Percentiles rank a stretch among this genome's conserved stretches.
These are phyloP conservation scores for Yponomeuta evonymella DNA, from an alignment of 2,888 invertebrate genomes.

Conservation along the genomic window DNA sequence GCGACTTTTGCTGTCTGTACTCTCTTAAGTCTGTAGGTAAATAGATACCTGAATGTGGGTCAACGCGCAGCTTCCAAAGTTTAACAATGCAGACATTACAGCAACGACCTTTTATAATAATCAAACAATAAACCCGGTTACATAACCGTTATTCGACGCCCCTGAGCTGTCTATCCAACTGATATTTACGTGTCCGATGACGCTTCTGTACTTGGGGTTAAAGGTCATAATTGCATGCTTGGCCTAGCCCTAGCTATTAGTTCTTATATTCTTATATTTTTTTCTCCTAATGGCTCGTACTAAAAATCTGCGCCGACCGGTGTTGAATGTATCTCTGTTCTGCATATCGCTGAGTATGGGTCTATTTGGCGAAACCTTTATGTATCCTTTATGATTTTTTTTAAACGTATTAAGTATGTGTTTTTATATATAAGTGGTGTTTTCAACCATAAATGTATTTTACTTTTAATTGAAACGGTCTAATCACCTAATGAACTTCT, in stretches of 20 bases:
- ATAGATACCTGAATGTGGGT: not conserved
- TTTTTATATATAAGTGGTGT: no score
- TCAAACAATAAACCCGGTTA: conserved; percentile 29
- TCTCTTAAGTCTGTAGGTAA: not conserved
- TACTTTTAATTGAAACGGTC: no score
- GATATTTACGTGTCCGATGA: not conserved
- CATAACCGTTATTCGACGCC: conserved; percentile 28
- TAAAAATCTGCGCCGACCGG: no score
- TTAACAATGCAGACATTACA: conserved; percentile 2
- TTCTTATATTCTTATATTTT: no score
- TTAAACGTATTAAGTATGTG: no score
- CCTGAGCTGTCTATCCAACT: not conserved
- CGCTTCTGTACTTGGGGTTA: not conserved
- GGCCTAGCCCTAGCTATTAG: not conserved
- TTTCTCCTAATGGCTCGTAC: no score
- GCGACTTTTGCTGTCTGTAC: not conserved
- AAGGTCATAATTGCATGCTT: not conserved
- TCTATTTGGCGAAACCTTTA: no score
- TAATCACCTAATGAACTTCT: no score
- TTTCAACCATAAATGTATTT: no score
- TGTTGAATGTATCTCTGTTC: no score
- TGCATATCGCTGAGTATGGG: no score
- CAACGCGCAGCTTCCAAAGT: not conserved
- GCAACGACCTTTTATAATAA: conserved; percentile 16
- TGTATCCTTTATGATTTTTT: no score